Evolutionary conservation across 2,113 vertebrate species (phyloP).

Genomic region (Malurus cyaneus): DNA sequence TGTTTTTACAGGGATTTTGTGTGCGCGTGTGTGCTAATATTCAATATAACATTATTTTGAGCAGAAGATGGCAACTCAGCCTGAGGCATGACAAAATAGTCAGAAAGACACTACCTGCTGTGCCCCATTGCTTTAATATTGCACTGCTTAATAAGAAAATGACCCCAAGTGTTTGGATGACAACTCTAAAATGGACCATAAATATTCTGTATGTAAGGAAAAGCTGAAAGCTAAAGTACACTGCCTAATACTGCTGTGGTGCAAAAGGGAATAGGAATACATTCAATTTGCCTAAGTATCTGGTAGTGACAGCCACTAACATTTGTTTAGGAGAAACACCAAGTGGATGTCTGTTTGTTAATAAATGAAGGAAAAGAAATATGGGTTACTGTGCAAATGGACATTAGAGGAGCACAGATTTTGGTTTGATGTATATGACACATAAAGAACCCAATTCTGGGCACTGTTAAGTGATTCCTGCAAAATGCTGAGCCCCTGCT

Average conservation of each 20-base stretch:
- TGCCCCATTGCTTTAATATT: constrained; percentile 45
- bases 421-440: constrained; percentile 38
- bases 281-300: constrained; percentile 65
- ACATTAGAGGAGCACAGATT: constrained; percentile 25
- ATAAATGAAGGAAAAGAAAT: constrained; percentile 54
- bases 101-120: constrained; percentile 41
- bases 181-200: constrained; percentile 58
- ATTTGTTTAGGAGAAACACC: constrained; percentile 51
- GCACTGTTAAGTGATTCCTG: constrained; percentile 27
- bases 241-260: constrained; percentile 35
- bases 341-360: constrained; percentile 32
- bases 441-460: constrained; percentile 41
- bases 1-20: neutral
- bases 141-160: constrained; percentile 58
- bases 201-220: constrained; percentile 43
- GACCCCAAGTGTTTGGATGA: constrained; percentile 55
- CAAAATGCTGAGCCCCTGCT: constrained; percentile 58
- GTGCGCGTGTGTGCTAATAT: neutral
- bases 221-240: constrained; percentile 61
- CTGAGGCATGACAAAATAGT: constrained; percentile 48
- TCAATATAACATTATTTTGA: neutral
- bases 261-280: constrained; percentile 44
- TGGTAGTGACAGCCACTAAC: constrained; percentile 53
- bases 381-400: constrained; percentile 30
- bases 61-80: constrained; percentile 34